Conservation (phyloP, 1,140 invertebrate species). For the Pissodes strobi region DNA sequence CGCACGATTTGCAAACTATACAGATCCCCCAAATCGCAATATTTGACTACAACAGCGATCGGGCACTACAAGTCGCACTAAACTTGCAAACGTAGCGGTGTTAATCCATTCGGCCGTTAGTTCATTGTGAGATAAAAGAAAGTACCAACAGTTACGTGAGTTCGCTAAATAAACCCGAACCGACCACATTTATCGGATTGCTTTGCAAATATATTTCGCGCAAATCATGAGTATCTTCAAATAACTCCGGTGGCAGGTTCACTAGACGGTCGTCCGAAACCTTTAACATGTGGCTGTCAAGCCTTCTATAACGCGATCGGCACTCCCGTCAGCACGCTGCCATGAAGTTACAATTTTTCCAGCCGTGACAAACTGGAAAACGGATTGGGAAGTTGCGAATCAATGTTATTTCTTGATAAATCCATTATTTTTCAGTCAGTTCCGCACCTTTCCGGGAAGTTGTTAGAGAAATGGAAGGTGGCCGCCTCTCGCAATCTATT, state of each 20-base stretch:
- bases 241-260: slow-evolving; percentile 81
- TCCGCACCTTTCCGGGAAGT: slow-evolving; percentile 69
- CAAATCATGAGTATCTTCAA: slow-evolving; percentile 76
- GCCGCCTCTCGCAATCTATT: slow-evolving; percentile 79
- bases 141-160: slow-evolving; percentile 79
- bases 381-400: slow-evolving; percentile 74
- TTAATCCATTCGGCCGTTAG: slow-evolving; percentile 87
- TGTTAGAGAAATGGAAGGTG: slow-evolving; percentile 73
- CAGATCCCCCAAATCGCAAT: slow-evolving; percentile 76
- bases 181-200: slow-evolving; percentile 84
- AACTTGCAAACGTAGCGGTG: slow-evolving; percentile 80
- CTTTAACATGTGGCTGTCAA: slow-evolving; percentile 74
- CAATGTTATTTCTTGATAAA: slow-evolving; percentile 81
- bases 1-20: slow-evolving; percentile 80
- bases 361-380: slow-evolving; percentile 69
- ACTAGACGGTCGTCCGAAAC: slow-evolving; percentile 81
- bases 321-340: slow-evolving; percentile 76
- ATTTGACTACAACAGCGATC: slow-evolving; percentile 83
- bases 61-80: slow-evolving; percentile 78
- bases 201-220: slow-evolving; percentile 83
- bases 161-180: slow-evolving; percentile 82
- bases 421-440: slow-evolving; percentile 75
- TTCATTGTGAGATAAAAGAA: slow-evolving; percentile 84
- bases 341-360: slow-evolving; percentile 65
- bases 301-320: slow-evolving; percentile 81